Conservation (phyloP, 2,888 invertebrate species). For the Stramonita haemastoma region DNA sequence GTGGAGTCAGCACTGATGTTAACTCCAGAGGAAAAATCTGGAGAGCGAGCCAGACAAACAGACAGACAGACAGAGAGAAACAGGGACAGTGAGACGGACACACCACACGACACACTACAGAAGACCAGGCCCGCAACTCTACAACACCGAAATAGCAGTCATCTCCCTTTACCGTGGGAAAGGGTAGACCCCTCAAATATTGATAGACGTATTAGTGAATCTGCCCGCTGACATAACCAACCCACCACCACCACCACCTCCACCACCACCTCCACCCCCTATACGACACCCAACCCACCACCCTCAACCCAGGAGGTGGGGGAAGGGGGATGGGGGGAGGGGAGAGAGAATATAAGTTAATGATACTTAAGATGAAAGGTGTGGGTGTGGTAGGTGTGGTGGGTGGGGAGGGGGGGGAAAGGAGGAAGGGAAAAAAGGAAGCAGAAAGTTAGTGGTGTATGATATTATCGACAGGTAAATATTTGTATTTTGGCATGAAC, state of each 20-base stretch:
- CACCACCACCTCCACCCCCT: neutral
- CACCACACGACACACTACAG: too few relatives aligned
- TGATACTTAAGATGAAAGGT: neutral
- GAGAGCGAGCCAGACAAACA: too few relatives aligned
- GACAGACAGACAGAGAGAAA: too few relatives aligned
- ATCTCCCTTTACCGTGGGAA: conserved; percentile 16
- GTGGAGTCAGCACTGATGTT: too few relatives aligned
- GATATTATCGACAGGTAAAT: neutral
- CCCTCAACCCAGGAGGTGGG: too few relatives aligned
- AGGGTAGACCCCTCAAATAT: conserved; percentile 14
- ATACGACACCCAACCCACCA: too few relatives aligned
- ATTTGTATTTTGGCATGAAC: neutral
- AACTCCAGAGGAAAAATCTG: too few relatives aligned
- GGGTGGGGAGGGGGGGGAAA: neutral
- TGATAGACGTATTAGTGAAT: conserved; percentile 17
- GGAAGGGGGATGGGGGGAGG: too few relatives aligned
- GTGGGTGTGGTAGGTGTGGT: neutral
- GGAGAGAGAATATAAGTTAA: neutral
- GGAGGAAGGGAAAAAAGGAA: neutral
- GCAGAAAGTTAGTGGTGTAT: neutral
- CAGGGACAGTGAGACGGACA: too few relatives aligned
- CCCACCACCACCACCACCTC: neutral
- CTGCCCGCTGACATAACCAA: conserved; percentile 11
- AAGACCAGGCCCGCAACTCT: too few relatives aligned
- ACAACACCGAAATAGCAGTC: neutral